Evolutionary conservation across 2,113 vertebrate species (phyloP), one percentile per base, ranked within the genome.

Genomic region (Chloropsis hardwickii): DNA sequence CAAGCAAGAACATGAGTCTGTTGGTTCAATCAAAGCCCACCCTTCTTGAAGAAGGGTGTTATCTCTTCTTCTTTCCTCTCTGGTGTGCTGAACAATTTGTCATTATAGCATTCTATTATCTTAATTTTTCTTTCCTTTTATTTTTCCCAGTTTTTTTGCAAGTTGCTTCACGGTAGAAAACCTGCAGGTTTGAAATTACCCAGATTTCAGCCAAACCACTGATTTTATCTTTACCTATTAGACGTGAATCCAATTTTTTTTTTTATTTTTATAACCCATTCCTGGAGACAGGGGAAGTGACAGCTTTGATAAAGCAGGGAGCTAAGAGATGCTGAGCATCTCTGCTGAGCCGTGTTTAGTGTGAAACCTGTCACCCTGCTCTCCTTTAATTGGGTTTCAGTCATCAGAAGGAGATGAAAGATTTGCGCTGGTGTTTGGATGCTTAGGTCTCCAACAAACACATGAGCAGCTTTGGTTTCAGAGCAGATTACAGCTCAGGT

Each of bases 171-270:
- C 62, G 65, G 88, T 85, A n/a, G 53, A 95, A 96, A 93, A 78
- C 64, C 25, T 60, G 19, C 79, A 66, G 91, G 44, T 94, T 90
- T 64, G 56, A 95, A 88, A 86, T 95, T 79, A 79, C 86, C 53
- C 54, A n/a, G 40, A 84, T 86, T 96, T 93, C 91, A 97, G 94
- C 82, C 92, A 95, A 90, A 77, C 65, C 86, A 92, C 92, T 97
- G 97, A 97, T 97, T 98, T 94, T 96, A 90, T 95, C 92, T 95
- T 97, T 96, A 97, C 95, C 96, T 97, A 90, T 97, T 97, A 97
- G 90, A 96, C 40, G 22, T 48, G 23, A 96, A 96, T 97, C 90
- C 96, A 70, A 69, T 9, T 9, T 62, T 28, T 48, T 65, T 61
- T 27, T 60, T 87, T 69, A 47, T 89, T 96, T 96, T 96, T 95